phyloP scores from a whole-genome alignment of 2,888 invertebrate genomes.

The Horisme vitalbata region DNA sequence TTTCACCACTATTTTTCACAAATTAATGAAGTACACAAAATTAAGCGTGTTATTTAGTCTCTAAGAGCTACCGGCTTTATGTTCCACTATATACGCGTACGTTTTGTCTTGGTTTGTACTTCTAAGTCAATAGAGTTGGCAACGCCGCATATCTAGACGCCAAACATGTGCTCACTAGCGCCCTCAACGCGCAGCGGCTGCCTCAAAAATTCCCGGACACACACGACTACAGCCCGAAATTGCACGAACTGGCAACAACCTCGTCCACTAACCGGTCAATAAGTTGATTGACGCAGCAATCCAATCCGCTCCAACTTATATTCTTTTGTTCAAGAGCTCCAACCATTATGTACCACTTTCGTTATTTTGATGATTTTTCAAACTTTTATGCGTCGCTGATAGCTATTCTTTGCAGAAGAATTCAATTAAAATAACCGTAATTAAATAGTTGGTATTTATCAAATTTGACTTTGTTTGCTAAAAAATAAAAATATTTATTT shows the following conservation, averaged over 20 bases:
- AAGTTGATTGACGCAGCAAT: constrained; percentile 78
- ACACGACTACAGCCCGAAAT: constrained; percentile 68
- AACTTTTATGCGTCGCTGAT: too few species aligned
- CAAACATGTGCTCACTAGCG: constrained; percentile 80
- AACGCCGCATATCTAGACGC: constrained; percentile 82
- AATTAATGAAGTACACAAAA: constrained; percentile 49
- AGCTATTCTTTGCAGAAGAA: too few species aligned
- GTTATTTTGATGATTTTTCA: too few species aligned
- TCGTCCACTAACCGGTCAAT: constrained; percentile 81
- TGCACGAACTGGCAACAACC: constrained; percentile 78
- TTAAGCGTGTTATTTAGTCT: constrained; percentile 52
- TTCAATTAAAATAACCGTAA: too few species aligned
- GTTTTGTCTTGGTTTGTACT: constrained; percentile 79
- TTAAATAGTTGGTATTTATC: too few species aligned
- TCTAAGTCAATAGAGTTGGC: constrained; percentile 81
- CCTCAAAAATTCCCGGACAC: constrained; percentile 61
- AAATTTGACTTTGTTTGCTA: too few species aligned
- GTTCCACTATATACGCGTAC: constrained; percentile 78
- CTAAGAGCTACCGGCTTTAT: constrained; percentile 78
- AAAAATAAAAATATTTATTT: too few species aligned
- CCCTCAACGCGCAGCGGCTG: constrained; percentile 82
- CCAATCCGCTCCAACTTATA: constrained; percentile 53
- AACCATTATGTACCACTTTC: neutral
- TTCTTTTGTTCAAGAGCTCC: constrained; percentile 55
- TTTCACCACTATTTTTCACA: constrained; percentile 38